Evolutionary conservation across 2,888 invertebrate genomes (phyloP), one percentile per base, ranked within the genome.

Genomic region (Caenorhabditis afra): DNA sequence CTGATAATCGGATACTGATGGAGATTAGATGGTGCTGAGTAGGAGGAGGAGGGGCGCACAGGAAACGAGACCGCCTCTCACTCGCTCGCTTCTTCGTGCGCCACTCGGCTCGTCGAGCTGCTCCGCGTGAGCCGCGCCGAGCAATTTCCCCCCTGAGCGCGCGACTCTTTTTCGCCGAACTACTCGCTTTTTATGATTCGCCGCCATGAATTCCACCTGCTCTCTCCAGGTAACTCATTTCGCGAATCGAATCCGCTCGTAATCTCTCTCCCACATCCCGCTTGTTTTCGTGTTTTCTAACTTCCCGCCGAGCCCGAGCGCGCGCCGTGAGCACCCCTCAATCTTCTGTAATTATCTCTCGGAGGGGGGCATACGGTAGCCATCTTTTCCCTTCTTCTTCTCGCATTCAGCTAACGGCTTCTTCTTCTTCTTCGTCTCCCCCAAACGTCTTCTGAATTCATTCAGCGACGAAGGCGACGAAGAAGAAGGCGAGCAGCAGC

Each of bases 1-100:
- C 64, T 73, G 73, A 73, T 73, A 73, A 73, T 64, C 73, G 73
- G 73, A 64, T 73, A 44, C n/a, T 64, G 64, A 50, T 29, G 37
- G 39, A 61, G 71, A 70, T 70, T 70, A 70, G 61, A 61, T 47
- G 62, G 62, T 55, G 53, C 7, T 70, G 71, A 62, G 64, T 57
- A 64, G 57, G 71, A 62, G 71, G 57, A 57, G 57, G 39, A 11
- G 57, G 47, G 37, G 29, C 62, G 39, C 35, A 20, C 49, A 41
- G 29, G 29, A 29, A 29, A 29, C 29, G 29, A 29, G 35, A n/a
- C 53, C 35, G 16, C 44, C 62, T 64, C 55, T 61, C 53, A n/a
- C 45, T 45, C 61, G 44, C 61, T 53, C 59, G 44, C 49, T 14
- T 16, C 44, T 37, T 14, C 41, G 55, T 14, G 39, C 52, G 52